Evolutionary conservation across 1,140 invertebrate species (phyloP).

Genomic region (Drosophila mojavensis): DNA sequence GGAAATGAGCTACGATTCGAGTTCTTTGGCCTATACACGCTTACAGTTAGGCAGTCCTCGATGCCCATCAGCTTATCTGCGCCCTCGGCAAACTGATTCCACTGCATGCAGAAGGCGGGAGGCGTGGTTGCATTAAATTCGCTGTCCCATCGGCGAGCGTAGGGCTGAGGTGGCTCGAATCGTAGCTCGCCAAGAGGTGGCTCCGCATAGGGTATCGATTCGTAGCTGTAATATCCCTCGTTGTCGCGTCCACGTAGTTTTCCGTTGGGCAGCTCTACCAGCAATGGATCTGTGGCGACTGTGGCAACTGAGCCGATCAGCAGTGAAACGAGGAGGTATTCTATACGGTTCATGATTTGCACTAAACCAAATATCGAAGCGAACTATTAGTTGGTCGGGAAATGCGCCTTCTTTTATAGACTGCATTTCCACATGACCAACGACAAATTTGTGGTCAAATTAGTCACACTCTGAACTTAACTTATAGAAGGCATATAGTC

Average conservation of each 20-base stretch:
- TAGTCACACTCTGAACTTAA: no score
- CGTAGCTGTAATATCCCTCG: constrained; percentile 27
- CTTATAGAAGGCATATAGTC: no score
- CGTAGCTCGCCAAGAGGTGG: constrained; percentile 25
- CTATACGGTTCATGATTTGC: no score
- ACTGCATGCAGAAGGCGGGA: constrained; percentile 40
- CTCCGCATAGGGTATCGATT: constrained; percentile 37
- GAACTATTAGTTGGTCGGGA: no score
- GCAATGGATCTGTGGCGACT: constrained; percentile 11
- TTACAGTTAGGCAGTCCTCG: constrained; percentile 82
- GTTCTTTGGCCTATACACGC: constrained; percentile 75
- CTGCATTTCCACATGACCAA: no score
- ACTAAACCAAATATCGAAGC: no score
- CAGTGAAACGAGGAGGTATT: no score
- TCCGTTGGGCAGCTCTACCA: constrained; percentile 26
- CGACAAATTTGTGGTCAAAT: no score
- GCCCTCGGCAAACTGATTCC: constrained; percentile 40
- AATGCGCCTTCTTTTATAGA: no score
- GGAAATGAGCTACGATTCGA: constrained; percentile 53
- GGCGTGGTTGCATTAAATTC: constrained; percentile 17
- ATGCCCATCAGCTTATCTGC: constrained; percentile 49
- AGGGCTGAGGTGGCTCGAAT: constrained; percentile 27
- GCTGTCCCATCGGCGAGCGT: constrained; percentile 22
- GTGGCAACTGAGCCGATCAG: neutral
- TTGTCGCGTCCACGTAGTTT: constrained; percentile 29